These are phyloP conservation scores for Phlogophora meticulosa DNA, from an alignment of 2,888 invertebrate species.

Conservation along the genomic window DNA sequence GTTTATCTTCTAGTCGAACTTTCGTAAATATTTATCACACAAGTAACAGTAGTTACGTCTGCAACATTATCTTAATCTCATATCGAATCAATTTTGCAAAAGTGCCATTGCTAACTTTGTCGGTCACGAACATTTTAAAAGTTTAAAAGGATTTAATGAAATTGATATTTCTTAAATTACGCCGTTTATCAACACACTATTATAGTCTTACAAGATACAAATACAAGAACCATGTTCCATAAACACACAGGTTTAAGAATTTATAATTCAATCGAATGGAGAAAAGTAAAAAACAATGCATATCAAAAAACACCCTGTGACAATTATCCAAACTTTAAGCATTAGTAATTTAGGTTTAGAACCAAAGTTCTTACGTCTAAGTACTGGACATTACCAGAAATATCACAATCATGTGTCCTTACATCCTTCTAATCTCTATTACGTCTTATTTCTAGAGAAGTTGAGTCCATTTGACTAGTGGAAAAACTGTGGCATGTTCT, in stretches of 20 bases:
- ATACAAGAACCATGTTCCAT: constrained; percentile 63
- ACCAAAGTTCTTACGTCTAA: constrained; percentile 76
- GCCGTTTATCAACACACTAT: constrained; percentile 34
- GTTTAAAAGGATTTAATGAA: constrained; percentile 25
- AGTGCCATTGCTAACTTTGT: constrained; percentile 53
- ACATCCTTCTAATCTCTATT: constrained; percentile 63
- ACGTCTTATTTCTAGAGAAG: constrained; percentile 64
- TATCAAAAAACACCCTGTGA: constrained; percentile 65
- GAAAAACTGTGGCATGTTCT: constrained; percentile 46
- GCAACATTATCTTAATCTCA: constrained; percentile 37
- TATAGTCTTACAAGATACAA: no score
- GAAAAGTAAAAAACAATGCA: constrained; percentile 34
- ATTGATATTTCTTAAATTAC: constrained; percentile 49
- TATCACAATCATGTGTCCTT: constrained; percentile 75
- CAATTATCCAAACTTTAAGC: constrained; percentile 59
- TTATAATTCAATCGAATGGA: constrained; percentile 38
- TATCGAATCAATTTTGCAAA: constrained; percentile 56
- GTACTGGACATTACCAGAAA: constrained; percentile 70
- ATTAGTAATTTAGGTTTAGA: constrained; percentile 73
- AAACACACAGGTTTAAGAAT: constrained; percentile 51
- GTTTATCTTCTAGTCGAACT: constrained; percentile 46
- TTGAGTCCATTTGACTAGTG: constrained; percentile 73
- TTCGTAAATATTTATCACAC: constrained; percentile 61
- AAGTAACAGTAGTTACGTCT: constrained; percentile 32
- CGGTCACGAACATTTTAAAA: constrained; percentile 40